Percentiles rank a stretch among this genome's conserved stretches.
These are phyloP conservation scores for Trinectes maculatus DNA, from an alignment of 2,113 vertebrate genomes.

Conservation along the genomic window DNA sequence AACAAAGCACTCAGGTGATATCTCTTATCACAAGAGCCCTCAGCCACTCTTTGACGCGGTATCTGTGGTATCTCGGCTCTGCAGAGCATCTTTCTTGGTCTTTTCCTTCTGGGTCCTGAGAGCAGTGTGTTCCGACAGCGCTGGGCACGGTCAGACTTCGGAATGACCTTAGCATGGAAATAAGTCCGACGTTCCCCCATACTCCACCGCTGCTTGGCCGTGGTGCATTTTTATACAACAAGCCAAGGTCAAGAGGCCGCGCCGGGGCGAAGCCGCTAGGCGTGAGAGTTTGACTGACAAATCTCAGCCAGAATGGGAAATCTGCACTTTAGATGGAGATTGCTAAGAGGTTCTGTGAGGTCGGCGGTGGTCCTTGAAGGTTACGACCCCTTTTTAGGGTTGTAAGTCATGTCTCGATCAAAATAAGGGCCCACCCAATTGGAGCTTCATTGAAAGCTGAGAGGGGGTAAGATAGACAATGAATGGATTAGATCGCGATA, in stretches of 20 bases:
- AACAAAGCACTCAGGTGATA: constrained; percentile 78
- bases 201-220: constrained; percentile 17
- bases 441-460: constrained; percentile 41
- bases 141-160: constrained; percentile 28
- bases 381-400: constrained; percentile 33
- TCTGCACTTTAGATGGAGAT: constrained; percentile 45
- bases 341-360: constrained; percentile 7
- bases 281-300: constrained; percentile 22
- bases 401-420: constrained; percentile 36
- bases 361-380: constrained; percentile 30
- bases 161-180: constrained; percentile 46
- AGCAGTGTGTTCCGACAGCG: neutral
- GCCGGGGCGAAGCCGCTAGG: no score
- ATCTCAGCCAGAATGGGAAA: constrained; percentile 47
- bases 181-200: constrained; percentile 35
- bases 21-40: constrained; percentile 69
- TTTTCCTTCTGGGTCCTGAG: neutral
- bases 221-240: constrained; percentile 38
- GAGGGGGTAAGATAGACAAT: constrained; percentile 50
- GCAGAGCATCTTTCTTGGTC: constrained; percentile 14
- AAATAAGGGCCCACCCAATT: constrained; percentile 69
- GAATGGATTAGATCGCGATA: constrained; percentile 67
- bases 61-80: constrained; percentile 40
- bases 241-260: constrained; percentile 54
- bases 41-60: constrained; percentile 41